Evolutionary conservation across 2,113 vertebrate genomes (phyloP), one percentile per base, ranked within the genome.

Genomic region (Oncorhynchus kisutch): DNA sequence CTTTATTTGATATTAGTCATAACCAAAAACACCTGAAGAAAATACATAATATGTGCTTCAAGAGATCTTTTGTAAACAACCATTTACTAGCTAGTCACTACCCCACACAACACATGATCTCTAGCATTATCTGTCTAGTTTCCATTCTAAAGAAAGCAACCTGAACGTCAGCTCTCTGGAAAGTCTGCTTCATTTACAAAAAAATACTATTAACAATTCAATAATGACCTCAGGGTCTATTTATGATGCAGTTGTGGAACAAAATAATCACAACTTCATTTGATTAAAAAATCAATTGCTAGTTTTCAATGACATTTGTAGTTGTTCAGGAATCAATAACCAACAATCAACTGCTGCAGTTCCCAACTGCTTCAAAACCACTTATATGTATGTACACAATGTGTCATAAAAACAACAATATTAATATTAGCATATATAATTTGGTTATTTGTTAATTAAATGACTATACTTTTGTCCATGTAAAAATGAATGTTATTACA

Each of bases 1-100:
- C 77, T 89, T 89, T 90, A 90, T 90, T 90, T 86, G 74, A 69
- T 85, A 83, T 85, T 89, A 90, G 84, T 88, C 31, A 48, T 18
- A 27, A 67, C n/a, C 24, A 85, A 75, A 75, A 77, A 77, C 31
- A 82, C 75, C 78, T 87, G 84, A 80, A 68, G 69, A 81, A 87
- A 78, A 74, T 76, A 60, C 16, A 22, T 39, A 14, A 60, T 9
- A 62, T 62, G 59, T 62, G 59, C 34, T 59, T 49, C 51, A n/a
- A 24, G 18, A 62, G 18, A 62, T 34, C 2, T 11, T 45, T 45
- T 79, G 66, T 77, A 66, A 70, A 80, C 77, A 81, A 73, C 20
- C 14, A 62, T 22, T 7, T 82, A 84, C n/a, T 16, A 80, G 72
- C 20, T 62, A 62, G n/a, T 2, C 18, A 22, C 13, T 22, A 79